phyloP scores from a whole-genome alignment of 2,113 vertebrate genomes.

The Misgurnus mizolepis region DNA sequence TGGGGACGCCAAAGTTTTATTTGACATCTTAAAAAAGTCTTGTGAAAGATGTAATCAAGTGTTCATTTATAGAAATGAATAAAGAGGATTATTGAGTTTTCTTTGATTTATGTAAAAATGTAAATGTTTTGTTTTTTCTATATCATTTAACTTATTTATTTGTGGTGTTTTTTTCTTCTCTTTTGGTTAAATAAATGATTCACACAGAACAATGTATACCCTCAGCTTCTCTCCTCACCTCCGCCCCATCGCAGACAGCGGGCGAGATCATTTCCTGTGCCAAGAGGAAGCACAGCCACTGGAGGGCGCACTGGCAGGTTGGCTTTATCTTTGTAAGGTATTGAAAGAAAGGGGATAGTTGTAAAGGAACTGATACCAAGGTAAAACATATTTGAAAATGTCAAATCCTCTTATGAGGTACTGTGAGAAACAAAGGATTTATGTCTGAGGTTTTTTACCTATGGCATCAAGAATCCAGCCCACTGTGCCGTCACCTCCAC shows the following conservation, averaged over 20 bases:
- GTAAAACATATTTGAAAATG: neutral
- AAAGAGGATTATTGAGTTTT: no score
- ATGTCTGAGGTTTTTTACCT: conserved; percentile 66
- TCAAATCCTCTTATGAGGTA: neutral
- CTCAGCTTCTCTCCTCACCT: conserved; percentile 73
- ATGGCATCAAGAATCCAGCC: conserved; percentile 92
- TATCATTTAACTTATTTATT: no score
- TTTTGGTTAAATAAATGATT: neutral
- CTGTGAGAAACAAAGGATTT: neutral
- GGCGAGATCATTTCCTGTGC: conserved; percentile 92
- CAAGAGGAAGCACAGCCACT: conserved; percentile 88
- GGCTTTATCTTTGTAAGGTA: conserved; percentile 79
- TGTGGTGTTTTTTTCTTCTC: neutral
- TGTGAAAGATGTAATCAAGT: no score
- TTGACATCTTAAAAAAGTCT: no score
- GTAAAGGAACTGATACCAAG: neutral
- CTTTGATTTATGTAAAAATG: no score
- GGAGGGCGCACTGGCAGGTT: conserved; percentile 79
- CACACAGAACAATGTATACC: neutral
- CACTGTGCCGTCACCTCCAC: conserved; percentile 91
- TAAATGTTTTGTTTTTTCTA: no score
- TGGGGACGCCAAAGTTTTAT: no score
- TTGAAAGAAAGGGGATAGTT: neutral
- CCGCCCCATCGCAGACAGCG: conserved; percentile 92
- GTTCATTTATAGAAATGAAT: no score